Percentiles rank a stretch among this genome's conserved stretches.
These are phyloP conservation scores for Branchipolynoe longqiensis DNA, from an alignment of 2,888 invertebrate genomes.

Conservation along the genomic window DNA sequence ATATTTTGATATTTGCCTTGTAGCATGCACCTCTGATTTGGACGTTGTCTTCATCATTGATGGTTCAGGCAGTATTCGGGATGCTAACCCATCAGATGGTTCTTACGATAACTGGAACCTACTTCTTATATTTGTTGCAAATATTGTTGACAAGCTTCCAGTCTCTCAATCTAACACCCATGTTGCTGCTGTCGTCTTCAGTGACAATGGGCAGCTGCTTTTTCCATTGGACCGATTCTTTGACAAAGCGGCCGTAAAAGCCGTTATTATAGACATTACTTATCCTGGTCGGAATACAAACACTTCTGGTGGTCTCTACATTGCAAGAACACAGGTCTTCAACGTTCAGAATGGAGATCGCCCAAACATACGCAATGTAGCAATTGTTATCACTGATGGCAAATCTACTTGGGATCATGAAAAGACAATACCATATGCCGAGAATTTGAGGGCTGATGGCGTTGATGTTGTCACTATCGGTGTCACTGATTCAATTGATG, in stretches of 20 bases:
- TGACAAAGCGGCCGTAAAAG: background rate
- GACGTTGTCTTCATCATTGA: conserved; percentile 43
- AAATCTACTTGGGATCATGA: conserved; percentile 31
- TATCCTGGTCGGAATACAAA: conserved; percentile 32
- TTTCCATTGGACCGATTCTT: background rate
- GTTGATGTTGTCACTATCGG: conserved; percentile 20
- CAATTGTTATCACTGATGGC: conserved; percentile 28
- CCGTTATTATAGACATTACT: background rate
- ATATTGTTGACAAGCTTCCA: conserved; percentile 21
- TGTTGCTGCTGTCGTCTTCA: conserved; percentile 23
- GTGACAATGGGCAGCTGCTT: background rate
- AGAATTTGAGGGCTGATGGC: conserved; percentile 4
- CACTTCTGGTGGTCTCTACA: conserved; percentile 30
- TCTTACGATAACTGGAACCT: conserved; percentile 46
- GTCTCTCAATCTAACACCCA: background rate
- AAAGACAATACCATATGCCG: conserved; percentile 30
- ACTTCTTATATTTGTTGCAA: conserved; percentile 18
- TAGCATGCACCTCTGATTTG: conserved; percentile 26
- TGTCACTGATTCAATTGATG: conserved; percentile 25
- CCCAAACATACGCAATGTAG: conserved; percentile 17
- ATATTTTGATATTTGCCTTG: background rate
- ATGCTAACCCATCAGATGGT: conserved; percentile 32
- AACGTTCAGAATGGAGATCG: conserved; percentile 14
- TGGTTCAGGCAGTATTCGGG: conserved; percentile 30
- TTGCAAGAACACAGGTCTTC: conserved; percentile 23